Conservation (phyloP, 1,140 invertebrate genomes). For the Neodiprion fabricii region DNA sequence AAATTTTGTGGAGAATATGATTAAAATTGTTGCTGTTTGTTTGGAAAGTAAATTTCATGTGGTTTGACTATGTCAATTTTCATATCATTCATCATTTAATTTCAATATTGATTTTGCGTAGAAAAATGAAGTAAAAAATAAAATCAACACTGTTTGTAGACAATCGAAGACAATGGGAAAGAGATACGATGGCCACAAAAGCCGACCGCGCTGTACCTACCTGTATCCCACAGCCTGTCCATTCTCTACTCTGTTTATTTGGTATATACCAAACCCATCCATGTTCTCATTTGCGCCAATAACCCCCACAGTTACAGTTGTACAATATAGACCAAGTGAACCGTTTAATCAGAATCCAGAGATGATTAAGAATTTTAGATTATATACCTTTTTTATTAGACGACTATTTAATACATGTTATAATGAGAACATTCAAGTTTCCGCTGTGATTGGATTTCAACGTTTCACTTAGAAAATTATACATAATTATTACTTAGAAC, state of each 20-base stretch:
- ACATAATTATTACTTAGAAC: background rate
- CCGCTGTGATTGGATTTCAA: no score
- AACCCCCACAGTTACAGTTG: background rate
- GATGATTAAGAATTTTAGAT: no score
- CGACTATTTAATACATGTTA: no score
- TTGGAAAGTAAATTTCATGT: no score
- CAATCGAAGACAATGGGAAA: conserved; percentile 43
- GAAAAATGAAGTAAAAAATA: conserved; percentile 19
- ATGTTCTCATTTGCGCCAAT: conserved; percentile 10
- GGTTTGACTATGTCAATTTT: no score
- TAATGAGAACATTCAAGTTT: no score
- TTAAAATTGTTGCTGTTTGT: conserved; percentile 3
- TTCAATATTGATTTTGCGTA: conserved; percentile 6
- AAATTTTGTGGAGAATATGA: no score
- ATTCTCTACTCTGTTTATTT: conserved; percentile 46
- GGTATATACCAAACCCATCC: conserved; percentile 31
- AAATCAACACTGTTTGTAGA: conserved; percentile 42
- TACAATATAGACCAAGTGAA: background rate
- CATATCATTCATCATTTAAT: no score
- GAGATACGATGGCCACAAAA: conserved; percentile 43
- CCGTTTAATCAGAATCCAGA: no score
- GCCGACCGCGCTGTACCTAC: conserved; percentile 44
- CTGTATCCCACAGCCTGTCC: conserved; percentile 47
- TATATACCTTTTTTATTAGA: no score
- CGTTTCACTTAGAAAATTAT: no score